phyloP scores from a whole-genome alignment of 2,113 vertebrate genomes.

The Eulemur macaco region DNA sequence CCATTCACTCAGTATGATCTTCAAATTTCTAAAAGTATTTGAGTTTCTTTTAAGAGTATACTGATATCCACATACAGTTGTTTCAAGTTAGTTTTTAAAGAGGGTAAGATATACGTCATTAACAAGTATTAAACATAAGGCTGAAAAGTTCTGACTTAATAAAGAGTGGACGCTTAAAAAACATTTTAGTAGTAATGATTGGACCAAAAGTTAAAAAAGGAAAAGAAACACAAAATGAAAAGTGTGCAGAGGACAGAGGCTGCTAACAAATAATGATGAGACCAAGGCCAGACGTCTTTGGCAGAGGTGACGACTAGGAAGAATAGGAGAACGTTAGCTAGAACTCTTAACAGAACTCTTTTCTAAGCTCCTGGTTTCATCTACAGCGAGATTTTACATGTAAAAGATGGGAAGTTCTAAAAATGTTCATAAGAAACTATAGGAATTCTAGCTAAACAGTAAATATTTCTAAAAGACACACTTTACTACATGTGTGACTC shows the following conservation, averaged over 20 bases:
- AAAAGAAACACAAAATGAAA: constrained; percentile 26
- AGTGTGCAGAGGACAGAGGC: background rate
- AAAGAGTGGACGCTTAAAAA: constrained; percentile 14
- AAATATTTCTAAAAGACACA: background rate
- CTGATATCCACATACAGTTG: background rate
- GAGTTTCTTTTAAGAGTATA: constrained; percentile 35
- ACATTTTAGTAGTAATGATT: background rate
- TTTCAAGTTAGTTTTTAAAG: constrained; percentile 22
- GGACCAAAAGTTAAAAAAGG: constrained; percentile 15
- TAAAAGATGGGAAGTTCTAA: background rate
- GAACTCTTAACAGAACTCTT: background rate
- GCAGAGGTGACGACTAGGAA: background rate
- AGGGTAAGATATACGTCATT: background rate
- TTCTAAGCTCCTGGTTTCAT: background rate
- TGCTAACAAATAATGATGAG: background rate
- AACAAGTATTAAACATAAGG: constrained; percentile 40
- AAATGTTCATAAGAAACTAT: background rate
- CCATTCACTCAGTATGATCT: background rate
- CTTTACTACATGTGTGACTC: background rate
- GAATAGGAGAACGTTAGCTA: background rate
- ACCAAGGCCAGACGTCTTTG: background rate
- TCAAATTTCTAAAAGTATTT: constrained; percentile 8
- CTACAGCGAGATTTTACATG: background rate
- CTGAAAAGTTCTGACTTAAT: background rate
- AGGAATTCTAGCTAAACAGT: background rate